A percentile compares a stretch with the other conserved stretches of the same genome.
Conservation (phyloP, 64 coral and sea anemone genomes). For the Pachyseris speciosa region DNA sequence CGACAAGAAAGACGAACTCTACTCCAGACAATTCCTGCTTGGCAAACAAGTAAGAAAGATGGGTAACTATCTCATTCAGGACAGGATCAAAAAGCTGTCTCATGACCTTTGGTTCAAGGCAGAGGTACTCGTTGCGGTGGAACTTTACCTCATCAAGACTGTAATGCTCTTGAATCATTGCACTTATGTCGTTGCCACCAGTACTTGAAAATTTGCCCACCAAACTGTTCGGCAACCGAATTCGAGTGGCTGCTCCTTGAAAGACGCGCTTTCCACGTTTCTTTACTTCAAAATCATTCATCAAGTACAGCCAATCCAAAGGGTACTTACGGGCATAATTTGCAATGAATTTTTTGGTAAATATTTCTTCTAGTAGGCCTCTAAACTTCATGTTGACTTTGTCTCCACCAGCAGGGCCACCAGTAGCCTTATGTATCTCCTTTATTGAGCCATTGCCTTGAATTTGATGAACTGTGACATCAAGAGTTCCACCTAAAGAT, state of each 20-base stretch:
- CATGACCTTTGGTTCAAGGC: background rate
- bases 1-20: slow-evolving; percentile 20
- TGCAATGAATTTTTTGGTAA: background rate
- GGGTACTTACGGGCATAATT: background rate
- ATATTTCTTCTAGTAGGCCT: background rate
- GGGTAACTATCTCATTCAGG: background rate
- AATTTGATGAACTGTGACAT: slow-evolving; percentile 32
- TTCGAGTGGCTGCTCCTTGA: background rate
- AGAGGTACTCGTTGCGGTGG: slow-evolving; percentile 5
- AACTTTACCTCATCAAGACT: background rate
- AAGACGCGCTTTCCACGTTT: slow-evolving; percentile 20
- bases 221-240: slow-evolving; percentile 1
- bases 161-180: slow-evolving; percentile 1
- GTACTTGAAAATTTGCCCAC: background rate
- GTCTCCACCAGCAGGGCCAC: slow-evolving; percentile 23
- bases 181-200: background rate
- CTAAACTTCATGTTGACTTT: slow-evolving; percentile 7
- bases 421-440: slow-evolving; percentile 21
- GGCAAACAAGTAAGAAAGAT: background rate
- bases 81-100: slow-evolving; percentile 9
- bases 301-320: slow-evolving; percentile 4
- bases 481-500: slow-evolving; percentile 62
- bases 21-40: background rate
- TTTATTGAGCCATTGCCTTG: background rate
- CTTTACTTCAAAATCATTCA: slow-evolving; percentile 57